Percentiles rank a stretch among this genome's conserved stretches.
These are phyloP conservation scores for Alfaro cultratus DNA, from an alignment of 2,797 vertebrate species.

Conservation along the genomic window DNA sequence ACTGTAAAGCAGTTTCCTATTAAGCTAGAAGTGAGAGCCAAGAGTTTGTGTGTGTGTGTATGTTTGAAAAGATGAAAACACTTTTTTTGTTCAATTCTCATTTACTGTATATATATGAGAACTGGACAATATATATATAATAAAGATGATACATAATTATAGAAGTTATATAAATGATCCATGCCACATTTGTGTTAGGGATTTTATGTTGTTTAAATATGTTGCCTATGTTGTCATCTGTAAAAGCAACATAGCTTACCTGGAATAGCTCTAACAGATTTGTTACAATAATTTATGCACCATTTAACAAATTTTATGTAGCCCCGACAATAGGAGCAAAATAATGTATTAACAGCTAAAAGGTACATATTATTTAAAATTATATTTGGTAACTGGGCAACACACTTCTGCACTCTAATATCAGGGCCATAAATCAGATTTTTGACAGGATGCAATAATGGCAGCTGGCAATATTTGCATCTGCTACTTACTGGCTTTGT, in stretches of 20 bases:
- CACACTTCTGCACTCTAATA: slow-evolving; percentile 21
- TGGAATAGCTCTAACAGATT: slow-evolving; percentile 46
- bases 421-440: slow-evolving; percentile 26
- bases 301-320: slow-evolving; percentile 36
- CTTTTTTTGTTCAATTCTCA: slow-evolving; percentile 9
- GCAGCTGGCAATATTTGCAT: slow-evolving; percentile 8
- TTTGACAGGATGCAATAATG: slow-evolving; percentile 17
- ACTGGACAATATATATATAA: no score
- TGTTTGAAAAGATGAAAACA: slow-evolving; percentile 18
- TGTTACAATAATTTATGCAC: slow-evolving; percentile 21
- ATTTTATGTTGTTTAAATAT: slow-evolving; percentile 18
- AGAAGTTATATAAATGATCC: not conserved
- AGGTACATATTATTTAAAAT: slow-evolving; percentile 15
- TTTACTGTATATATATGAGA: no score
- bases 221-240: slow-evolving; percentile 16
- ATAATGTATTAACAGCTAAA: slow-evolving; percentile 7
- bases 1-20: slow-evolving; percentile 70
- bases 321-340: slow-evolving; percentile 25
- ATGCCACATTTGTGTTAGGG: not conserved
- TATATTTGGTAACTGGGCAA: slow-evolving; percentile 26
- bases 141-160: not conserved
- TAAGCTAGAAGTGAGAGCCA: slow-evolving; percentile 33
- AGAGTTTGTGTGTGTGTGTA: not conserved
- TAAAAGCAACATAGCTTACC: slow-evolving; percentile 45
- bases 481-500: slow-evolving; percentile 4